Percentiles rank a stretch among this genome's conserved stretches.
Evolutionary conservation across 2,797 vertebrate species (phyloP).

Genomic region (Leptodactylus fallax): DNA sequence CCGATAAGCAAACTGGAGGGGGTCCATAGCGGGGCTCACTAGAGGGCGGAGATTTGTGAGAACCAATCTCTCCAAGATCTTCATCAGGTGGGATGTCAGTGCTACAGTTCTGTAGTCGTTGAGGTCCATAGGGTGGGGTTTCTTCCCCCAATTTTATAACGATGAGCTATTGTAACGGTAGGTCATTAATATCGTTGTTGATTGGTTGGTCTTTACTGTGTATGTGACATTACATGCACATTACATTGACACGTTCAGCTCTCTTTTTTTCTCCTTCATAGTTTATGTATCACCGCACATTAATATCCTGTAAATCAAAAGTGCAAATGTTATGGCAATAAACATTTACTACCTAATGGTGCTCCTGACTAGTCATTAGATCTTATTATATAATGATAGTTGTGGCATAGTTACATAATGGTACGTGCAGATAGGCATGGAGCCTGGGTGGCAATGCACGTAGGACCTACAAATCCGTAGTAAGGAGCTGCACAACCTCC

Average conservation of each 20-base stretch:
- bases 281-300: neutral
- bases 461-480: neutral
- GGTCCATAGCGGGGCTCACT: too few species aligned
- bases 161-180: too few species aligned
- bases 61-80: too few species aligned
- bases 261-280: neutral
- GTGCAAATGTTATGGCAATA: neutral
- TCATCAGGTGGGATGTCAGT: too few species aligned
- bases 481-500: too few species aligned
- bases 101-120: too few species aligned
- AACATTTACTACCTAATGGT: neutral
- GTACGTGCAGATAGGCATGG: neutral
- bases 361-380: neutral
- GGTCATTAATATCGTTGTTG: too few species aligned
- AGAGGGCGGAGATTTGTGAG: too few species aligned
- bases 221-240: neutral
- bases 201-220: neutral
- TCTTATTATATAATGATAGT: neutral
- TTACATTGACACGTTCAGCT: neutral
- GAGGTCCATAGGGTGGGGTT: too few species aligned
- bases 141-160: too few species aligned
- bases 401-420: neutral
- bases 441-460: neutral
- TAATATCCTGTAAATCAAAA: neutral
- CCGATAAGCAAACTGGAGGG: too few species aligned